Evolutionary conservation across 1,140 invertebrate species (phyloP).

Genomic region (Pseudomyrmex cubaensis): DNA sequence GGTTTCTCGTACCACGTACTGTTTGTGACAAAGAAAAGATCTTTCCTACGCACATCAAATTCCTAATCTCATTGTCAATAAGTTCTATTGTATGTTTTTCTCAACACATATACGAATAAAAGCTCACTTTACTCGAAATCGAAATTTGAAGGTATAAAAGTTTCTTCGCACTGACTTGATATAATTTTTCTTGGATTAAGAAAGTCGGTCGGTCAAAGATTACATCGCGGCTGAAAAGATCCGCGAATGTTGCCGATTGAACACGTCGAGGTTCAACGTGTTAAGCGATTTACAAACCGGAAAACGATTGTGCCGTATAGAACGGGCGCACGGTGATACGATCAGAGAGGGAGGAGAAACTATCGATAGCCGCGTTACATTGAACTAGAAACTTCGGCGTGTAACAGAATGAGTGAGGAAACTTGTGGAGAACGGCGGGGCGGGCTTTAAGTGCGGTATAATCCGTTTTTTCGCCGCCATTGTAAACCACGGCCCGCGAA

Average conservation of each 20-base stretch:
- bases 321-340: constrained; percentile 19
- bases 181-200: too few relatives aligned
- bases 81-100: too few relatives aligned
- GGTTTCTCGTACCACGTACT: background rate
- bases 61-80: too few relatives aligned
- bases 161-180: too few relatives aligned
- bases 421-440: background rate
- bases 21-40: too few relatives aligned
- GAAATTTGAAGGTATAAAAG: too few relatives aligned
- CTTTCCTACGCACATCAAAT: too few relatives aligned
- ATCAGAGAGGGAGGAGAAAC: background rate
- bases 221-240: too few relatives aligned
- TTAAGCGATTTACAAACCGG: constrained; percentile 47
- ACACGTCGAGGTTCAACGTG: background rate
- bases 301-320: constrained; percentile 24
- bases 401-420: background rate
- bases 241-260: background rate
- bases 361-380: constrained; percentile 25
- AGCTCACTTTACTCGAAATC: too few relatives aligned
- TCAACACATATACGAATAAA: too few relatives aligned
- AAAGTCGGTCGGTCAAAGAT: too few relatives aligned
- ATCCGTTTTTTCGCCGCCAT: background rate
- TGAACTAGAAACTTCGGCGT: background rate
- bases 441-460: constrained; percentile 36
- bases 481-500: constrained; percentile 12